Evolutionary conservation across 2,113 vertebrate species (phyloP).

Genomic region (Tonatia bakeri): DNA sequence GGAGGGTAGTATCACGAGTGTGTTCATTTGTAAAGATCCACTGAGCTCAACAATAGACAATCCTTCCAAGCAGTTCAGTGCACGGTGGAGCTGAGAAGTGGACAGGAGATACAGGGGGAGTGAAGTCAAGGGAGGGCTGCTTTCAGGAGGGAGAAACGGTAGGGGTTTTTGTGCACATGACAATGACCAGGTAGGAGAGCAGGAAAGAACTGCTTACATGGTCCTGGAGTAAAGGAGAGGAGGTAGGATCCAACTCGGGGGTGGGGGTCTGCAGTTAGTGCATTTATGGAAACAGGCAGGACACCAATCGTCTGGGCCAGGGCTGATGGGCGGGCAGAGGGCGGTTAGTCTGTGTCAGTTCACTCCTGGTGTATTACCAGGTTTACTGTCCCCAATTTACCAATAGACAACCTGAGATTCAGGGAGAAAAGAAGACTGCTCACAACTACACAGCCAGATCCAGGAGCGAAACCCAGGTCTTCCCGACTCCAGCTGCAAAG

Average conservation of each 20-base stretch:
- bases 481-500: fast-evolving
- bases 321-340: background rate
- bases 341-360: background rate
- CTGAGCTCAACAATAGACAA: background rate
- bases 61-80: background rate
- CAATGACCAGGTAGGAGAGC: background rate
- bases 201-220: background rate
- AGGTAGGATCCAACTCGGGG: fast-evolving
- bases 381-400: background rate
- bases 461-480: background rate
- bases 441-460: background rate
- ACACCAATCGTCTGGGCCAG: fast-evolving
- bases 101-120: background rate
- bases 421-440: background rate
- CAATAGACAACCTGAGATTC: background rate
- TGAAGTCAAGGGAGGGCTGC: background rate
- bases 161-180: background rate
- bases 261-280: background rate
- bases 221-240: background rate
- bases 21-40: background rate
- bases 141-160: background rate
- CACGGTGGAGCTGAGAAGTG: background rate
- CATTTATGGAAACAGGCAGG: background rate
- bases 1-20: background rate
- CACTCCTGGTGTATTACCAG: background rate